phyloP scores from a whole-genome alignment of 2,888 invertebrate species.

The Lydus trimaculatus region DNA sequence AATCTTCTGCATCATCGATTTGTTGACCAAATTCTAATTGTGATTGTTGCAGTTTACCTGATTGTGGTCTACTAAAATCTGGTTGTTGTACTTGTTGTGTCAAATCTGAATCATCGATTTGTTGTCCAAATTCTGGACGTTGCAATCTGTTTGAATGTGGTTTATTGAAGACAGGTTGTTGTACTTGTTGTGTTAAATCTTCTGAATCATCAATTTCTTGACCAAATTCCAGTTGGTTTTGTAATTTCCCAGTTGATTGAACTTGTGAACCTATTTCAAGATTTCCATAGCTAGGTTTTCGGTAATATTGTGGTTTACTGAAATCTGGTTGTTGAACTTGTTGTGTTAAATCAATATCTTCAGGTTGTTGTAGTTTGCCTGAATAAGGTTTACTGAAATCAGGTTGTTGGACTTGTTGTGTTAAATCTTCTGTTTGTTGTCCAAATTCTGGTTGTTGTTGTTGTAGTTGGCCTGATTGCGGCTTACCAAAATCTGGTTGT shows the following conservation, averaged over 20 bases:
- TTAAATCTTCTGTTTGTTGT: conserved; percentile 12
- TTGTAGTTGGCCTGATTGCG: conserved; percentile 19
- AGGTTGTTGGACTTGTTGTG: conserved; percentile 21
- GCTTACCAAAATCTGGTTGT: conserved; percentile 5
- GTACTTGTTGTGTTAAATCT: not conserved
- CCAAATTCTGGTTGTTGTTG: conserved; percentile 14
- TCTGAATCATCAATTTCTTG: conserved; percentile 36
- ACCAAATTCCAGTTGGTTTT: conserved; percentile 10
- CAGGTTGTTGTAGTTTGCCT: not conserved
- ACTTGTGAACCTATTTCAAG: conserved; percentile 30
- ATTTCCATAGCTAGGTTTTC: not conserved
- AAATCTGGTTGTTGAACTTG: not conserved
- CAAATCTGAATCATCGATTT: conserved; percentile 10
- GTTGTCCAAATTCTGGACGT: conserved; percentile 11
- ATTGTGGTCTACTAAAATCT: not conserved
- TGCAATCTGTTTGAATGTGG: conserved; percentile 32
- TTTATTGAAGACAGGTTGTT: not conserved
- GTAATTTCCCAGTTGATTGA: not conserved
- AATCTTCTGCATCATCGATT: conserved; percentile 24
- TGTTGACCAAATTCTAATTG: conserved; percentile 35
- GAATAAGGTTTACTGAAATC: not conserved
- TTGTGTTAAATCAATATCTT: conserved; percentile 16
- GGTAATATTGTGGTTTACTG: not conserved
- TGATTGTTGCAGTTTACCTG: not conserved
- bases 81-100: conserved; percentile 21